Evolutionary conservation across 2,888 invertebrate species (phyloP).

Genomic region (Agriopis aurantiaria): DNA sequence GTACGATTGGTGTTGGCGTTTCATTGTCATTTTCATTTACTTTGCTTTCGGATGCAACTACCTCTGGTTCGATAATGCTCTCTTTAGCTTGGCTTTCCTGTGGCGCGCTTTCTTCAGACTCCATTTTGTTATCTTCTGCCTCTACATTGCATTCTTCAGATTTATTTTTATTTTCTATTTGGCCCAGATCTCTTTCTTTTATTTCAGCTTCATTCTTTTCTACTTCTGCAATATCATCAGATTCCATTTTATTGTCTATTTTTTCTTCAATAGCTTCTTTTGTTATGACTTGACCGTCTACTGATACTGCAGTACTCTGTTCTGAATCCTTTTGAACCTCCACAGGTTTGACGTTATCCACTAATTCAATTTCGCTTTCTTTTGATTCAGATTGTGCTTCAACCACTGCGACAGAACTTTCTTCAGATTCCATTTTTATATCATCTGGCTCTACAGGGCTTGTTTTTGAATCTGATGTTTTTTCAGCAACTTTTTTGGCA

Average conservation of each 20-base stretch:
- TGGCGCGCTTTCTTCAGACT: slow-evolving; percentile 39
- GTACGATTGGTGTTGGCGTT: slow-evolving; percentile 36
- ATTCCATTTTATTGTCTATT: slow-evolving; percentile 24
- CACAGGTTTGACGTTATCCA: slow-evolving; percentile 8
- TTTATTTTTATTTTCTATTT: slow-evolving; percentile 5
- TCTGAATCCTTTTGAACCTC: slow-evolving; percentile 29
- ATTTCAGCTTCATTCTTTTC: slow-evolving; percentile 10
- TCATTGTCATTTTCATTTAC: slow-evolving; percentile 45
- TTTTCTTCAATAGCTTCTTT: slow-evolving; percentile 4
- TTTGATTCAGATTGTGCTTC: slow-evolving; percentile 5
- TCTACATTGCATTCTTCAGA: slow-evolving; percentile 2
- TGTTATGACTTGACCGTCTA: not conserved
- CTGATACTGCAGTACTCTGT: slow-evolving; percentile 35
- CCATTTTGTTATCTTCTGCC: slow-evolving; percentile 27
- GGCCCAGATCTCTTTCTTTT: slow-evolving; percentile 7
- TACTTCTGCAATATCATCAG: slow-evolving; percentile 24
- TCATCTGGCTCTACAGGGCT: slow-evolving; percentile 15
- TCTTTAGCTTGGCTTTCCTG: slow-evolving; percentile 49
- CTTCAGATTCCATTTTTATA: slow-evolving; percentile 29
- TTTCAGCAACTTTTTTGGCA: not conserved
- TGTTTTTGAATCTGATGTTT: not conserved
- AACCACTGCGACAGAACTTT: slow-evolving; percentile 21
- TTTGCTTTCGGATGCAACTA: slow-evolving; percentile 28
- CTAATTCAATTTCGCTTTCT: slow-evolving; percentile 16
- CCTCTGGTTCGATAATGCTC: slow-evolving; percentile 36